phyloP scores from a whole-genome alignment of 2,797 vertebrate genomes.

The Hafferia zeledoni region DNA sequence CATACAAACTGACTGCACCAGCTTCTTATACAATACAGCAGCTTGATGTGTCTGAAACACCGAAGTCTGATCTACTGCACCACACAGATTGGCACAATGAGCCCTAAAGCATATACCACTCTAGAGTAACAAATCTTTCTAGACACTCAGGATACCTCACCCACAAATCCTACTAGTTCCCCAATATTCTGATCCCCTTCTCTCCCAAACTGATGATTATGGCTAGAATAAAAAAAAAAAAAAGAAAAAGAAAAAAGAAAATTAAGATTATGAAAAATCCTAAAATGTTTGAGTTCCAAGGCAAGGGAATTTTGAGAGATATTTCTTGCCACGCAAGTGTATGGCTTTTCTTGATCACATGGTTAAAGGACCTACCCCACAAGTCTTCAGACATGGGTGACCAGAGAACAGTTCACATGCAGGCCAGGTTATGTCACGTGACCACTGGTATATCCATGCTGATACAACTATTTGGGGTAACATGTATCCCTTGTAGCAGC shows the following conservation, averaged over 20 bases:
- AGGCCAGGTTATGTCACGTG: not conserved
- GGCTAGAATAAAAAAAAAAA: not conserved
- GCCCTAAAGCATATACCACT: not conserved
- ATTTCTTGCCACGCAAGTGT: not conserved
- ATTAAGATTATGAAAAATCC: not conserved
- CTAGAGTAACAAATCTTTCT: not conserved
- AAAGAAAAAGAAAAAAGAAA: not conserved
- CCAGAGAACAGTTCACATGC: not conserved
- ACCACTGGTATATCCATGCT: fast-evolving
- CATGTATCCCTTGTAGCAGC: not conserved
- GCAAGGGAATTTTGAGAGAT: not conserved
- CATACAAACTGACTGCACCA: not conserved
- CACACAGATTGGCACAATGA: not conserved
- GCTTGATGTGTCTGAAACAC: not conserved
- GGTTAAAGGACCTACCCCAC: not conserved
- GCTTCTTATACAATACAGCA: not conserved
- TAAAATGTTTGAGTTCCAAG: not conserved
- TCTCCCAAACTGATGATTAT: not conserved
- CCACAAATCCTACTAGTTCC: not conserved
- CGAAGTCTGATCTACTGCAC: not conserved
- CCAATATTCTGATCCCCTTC: fast-evolving
- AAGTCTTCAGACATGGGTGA: not conserved
- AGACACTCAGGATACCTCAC: not conserved
- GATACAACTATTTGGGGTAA: not conserved
- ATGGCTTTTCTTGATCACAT: not conserved